Percentiles rank a stretch among this genome's conserved stretches.
These are phyloP conservation scores for Heterodera schachtii DNA, from an alignment of 1,140 invertebrate genomes.

Conservation along the genomic window DNA sequence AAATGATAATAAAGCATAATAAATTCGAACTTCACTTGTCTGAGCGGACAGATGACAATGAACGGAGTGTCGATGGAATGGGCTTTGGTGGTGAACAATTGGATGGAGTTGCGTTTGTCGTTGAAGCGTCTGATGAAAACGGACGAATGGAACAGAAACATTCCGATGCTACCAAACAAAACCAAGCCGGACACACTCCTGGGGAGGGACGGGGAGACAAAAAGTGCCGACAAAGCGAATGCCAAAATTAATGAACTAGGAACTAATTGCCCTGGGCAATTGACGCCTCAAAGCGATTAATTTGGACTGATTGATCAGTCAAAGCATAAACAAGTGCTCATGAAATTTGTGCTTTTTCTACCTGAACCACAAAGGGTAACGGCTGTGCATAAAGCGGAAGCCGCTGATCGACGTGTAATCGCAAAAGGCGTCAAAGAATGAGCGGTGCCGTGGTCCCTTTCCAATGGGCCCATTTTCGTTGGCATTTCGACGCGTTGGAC, in stretches of 20 bases:
- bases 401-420: slow-evolving; percentile 49
- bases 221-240: no score
- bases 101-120: slow-evolving; percentile 25
- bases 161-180: slow-evolving; percentile 36
- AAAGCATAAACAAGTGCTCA: no score
- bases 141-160: slow-evolving; percentile 45
- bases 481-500: background rate
- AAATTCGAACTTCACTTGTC: slow-evolving; percentile 33
- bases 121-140: slow-evolving; percentile 35
- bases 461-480: background rate
- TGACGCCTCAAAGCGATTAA: no score
- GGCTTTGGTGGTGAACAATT: slow-evolving; percentile 37
- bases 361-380: slow-evolving; percentile 46
- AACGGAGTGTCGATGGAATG: slow-evolving; percentile 15
- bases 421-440: slow-evolving; percentile 40
- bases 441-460: background rate
- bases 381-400: slow-evolving; percentile 47
- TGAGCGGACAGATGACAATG: slow-evolving; percentile 32
- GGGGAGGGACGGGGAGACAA: background rate
- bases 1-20: background rate
- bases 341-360: background rate
- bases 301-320: no score
- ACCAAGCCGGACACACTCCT: slow-evolving; percentile 43
- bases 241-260: no score
- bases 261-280: no score